Evolutionary conservation across 2,797 vertebrate species (phyloP).

Genomic region (Sebastes kiyomatsui): DNA sequence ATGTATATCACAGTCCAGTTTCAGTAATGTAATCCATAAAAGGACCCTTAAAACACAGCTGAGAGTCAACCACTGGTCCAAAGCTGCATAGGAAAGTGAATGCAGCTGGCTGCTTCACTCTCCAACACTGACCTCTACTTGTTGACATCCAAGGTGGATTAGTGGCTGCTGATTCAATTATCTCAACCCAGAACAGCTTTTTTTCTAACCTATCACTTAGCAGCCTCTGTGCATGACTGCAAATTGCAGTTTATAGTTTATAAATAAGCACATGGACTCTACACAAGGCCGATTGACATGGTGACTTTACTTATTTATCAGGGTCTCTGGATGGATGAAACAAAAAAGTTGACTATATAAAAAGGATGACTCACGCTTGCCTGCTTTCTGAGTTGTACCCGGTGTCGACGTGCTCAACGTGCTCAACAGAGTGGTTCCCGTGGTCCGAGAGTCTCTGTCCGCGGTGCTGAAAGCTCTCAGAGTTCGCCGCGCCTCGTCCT

Average conservation of each 20-base stretch:
- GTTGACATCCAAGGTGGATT: constrained; percentile 44
- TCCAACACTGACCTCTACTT: constrained; percentile 32
- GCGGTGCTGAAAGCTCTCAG: constrained; percentile 74
- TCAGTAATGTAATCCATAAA: background rate
- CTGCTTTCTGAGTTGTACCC: constrained; percentile 65
- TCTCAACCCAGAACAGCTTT: background rate
- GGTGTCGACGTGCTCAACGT: constrained; percentile 59
- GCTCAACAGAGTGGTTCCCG: constrained; percentile 68
- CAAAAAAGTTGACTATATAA: constrained; percentile 11
- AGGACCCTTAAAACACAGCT: background rate
- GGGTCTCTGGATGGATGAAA: background rate
- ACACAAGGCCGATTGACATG: background rate
- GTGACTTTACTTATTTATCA: background rate
- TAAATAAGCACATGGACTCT: background rate
- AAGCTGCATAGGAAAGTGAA: background rate
- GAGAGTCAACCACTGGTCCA: background rate
- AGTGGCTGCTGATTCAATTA: background rate
- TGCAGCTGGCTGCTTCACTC: constrained; percentile 8
- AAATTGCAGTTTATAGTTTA: background rate
- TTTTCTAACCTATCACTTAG: background rate
- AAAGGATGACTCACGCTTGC: constrained; percentile 74
- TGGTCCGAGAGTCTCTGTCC: constrained; percentile 68
- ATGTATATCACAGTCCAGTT: background rate
- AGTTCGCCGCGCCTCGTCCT: constrained; percentile 58
- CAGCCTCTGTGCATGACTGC: background rate